Evolutionary conservation across 1,140 invertebrate species (phyloP).

Genomic region (Copidosoma floridanum): DNA sequence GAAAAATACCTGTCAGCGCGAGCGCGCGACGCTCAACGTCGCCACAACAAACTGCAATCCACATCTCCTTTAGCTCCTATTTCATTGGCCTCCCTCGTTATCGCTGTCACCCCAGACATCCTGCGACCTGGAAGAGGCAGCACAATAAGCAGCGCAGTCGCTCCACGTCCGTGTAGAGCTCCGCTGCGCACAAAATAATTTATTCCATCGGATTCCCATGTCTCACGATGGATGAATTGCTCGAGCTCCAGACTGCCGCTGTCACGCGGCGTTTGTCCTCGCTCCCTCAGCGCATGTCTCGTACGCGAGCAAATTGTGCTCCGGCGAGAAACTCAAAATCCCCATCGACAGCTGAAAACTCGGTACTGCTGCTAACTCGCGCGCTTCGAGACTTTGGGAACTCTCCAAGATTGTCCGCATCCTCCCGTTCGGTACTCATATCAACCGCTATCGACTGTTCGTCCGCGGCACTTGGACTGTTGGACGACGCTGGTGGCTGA

Average conservation of each 20-base stretch:
- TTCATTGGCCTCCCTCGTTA: background rate
- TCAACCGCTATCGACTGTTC: background rate
- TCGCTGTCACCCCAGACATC: slow-evolving; percentile 12
- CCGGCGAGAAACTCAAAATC: no score
- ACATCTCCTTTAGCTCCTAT: slow-evolving; percentile 28
- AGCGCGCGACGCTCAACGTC: slow-evolving; percentile 45
- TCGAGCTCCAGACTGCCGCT: slow-evolving; percentile 28
- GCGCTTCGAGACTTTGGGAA: slow-evolving; percentile 8
- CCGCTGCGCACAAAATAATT: slow-evolving; percentile 42
- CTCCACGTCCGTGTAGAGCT: slow-evolving; percentile 25
- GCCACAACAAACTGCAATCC: slow-evolving; percentile 44
- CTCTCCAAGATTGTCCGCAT: no score
- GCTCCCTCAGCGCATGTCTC: slow-evolving; percentile 49
- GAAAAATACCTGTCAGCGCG: slow-evolving; percentile 24
- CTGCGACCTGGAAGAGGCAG: slow-evolving; percentile 30
- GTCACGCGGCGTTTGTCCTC: slow-evolving; percentile 15
- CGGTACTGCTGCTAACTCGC: background rate
- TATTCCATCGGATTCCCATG: slow-evolving; percentile 48
- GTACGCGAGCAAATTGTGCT: slow-evolving; percentile 50
- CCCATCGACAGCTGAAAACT: no score
- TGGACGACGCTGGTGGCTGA: slow-evolving; percentile 33
- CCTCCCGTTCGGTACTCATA: no score
- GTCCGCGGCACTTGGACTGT: slow-evolving; percentile 14
- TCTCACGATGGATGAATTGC: slow-evolving; percentile 42
- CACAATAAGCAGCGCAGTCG: slow-evolving; percentile 47